Base-by-base conservation (phyloP, 1,140 invertebrate genomes). In the Sweltsa coloradensis region DNA sequence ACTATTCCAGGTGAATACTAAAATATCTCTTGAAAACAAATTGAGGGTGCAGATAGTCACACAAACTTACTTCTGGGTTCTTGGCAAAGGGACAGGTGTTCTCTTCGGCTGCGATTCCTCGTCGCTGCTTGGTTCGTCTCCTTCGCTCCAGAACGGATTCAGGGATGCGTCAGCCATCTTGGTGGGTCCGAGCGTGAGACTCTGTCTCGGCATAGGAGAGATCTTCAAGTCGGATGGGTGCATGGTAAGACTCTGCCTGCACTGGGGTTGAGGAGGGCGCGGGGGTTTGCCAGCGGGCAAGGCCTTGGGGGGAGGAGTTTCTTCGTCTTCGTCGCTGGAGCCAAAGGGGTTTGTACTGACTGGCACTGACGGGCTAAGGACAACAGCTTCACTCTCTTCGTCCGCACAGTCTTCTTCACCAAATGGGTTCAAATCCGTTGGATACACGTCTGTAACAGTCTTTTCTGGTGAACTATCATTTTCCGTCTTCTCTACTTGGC, bases 371-470 rank as follows among this genome's bases (percentile, higher is more conserved):
- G n/a, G n/a, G n/a, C n/a, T n/a, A n/a, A n/a, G n/a, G n/a, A n/a
- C n/a, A n/a, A n/a, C n/a, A n/a, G n/a, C n/a, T 14, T 57, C 63
- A 31, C 67, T 67, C n/a, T 75, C 73, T 6, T 75, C 70, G 23
- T 79, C 78, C 43, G 79, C 78, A n/a, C n/a, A n/a, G 31, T 74
- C 56, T 42, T 57, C 58, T 51, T 56, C 66, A 11, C 61, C 76
- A 63, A 88, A 89, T 3, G 87, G 87, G 73, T 90, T 90, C 41
- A 89, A 65, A 52, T 81, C 74, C 37, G 77, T 72, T 0, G 86
- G 86, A 68, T 90, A 89, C 23, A 73, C 60, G 34, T 60, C 34
- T 1, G 51, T 50, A 39, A 23, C 49, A 50, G 45, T 18, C 24
- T 52, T 39, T 51, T 45, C 37, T 41, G 47, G 45, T 42, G 37